Percentiles rank a stretch among this genome's conserved stretches.
Conservation (phyloP, 2,888 invertebrate species). For the Rhagium mordax region DNA sequence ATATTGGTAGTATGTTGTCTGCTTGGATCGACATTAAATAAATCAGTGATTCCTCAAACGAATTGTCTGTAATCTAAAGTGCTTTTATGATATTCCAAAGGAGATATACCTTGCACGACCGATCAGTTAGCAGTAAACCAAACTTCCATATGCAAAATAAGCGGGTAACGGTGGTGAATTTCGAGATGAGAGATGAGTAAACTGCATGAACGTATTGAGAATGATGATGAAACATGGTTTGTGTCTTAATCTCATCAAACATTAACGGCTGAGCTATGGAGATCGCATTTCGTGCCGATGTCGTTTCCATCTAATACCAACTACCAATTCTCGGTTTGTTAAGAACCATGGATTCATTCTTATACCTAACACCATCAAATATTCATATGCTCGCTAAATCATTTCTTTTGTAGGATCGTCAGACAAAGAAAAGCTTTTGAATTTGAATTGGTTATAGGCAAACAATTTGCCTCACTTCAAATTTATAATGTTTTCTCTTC, state of each 20-base stretch:
- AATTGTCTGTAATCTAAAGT: neutral
- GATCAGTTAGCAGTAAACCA: constrained; percentile 41
- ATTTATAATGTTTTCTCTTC: too few relatives aligned
- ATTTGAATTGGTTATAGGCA: constrained; percentile 19
- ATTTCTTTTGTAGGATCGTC: constrained; percentile 36
- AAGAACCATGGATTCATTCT: constrained; percentile 40
- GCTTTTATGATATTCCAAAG: constrained; percentile 10
- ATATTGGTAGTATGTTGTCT: neutral
- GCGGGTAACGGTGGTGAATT: constrained; percentile 44
- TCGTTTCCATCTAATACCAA: constrained; percentile 45
- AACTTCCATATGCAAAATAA: constrained; percentile 55
- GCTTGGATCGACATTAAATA: neutral
- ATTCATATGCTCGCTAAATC: constrained; percentile 48
- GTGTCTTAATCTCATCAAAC: constrained; percentile 70
- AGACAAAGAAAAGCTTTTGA: constrained; percentile 47
- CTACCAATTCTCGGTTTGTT: constrained; percentile 46
- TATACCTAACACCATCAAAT: constrained; percentile 53
- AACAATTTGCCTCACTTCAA: neutral
- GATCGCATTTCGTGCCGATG: constrained; percentile 41
- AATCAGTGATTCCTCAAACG: neutral
- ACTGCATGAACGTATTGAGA: constrained; percentile 49
- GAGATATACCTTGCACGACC: constrained; percentile 42
- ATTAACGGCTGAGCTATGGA: constrained; percentile 58
- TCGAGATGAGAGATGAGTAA: constrained; percentile 55
- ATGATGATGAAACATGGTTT: constrained; percentile 69